phyloP scores from a whole-genome alignment of 2,888 invertebrate genomes.

The Scelioninae gen. 2 region DNA sequence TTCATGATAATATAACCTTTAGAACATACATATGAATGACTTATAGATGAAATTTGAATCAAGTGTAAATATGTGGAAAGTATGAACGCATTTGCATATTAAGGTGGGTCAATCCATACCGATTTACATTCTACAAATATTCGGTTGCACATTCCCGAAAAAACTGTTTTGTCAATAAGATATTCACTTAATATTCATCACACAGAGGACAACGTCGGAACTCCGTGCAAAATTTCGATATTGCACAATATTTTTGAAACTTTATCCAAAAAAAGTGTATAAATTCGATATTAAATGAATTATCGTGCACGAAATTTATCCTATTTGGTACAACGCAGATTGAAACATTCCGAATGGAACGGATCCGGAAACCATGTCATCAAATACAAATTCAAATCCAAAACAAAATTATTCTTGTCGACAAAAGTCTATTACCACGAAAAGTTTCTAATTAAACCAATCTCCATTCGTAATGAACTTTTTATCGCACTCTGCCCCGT shows the following conservation, averaged over 20 bases:
- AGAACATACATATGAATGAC: conserved; percentile 6
- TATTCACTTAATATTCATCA: no score
- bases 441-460: conserved; percentile 7
- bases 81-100: conserved; percentile 30
- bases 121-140: conserved; percentile 20
- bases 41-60: conserved; percentile 26
- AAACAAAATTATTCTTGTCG: not conserved
- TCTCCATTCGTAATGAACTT: conserved; percentile 5
- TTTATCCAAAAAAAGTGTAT: no score
- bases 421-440: not conserved
- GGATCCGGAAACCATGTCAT: no score
- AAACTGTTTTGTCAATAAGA: not conserved
- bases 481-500: not conserved
- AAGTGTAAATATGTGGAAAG: conserved; percentile 20
- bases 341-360: no score
- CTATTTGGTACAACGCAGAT: no score
- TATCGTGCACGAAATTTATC: no score
- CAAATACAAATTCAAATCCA: not conserved
- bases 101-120: conserved; percentile 30
- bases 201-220: no score
- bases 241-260: no score
- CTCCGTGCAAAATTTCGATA: no score
- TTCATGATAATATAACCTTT: conserved; percentile 14
- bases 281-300: no score
- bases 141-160: not conserved